phyloP scores from a whole-genome alignment of 92 coral and sea anemone species.

The Epizoanthus fatuus region DNA sequence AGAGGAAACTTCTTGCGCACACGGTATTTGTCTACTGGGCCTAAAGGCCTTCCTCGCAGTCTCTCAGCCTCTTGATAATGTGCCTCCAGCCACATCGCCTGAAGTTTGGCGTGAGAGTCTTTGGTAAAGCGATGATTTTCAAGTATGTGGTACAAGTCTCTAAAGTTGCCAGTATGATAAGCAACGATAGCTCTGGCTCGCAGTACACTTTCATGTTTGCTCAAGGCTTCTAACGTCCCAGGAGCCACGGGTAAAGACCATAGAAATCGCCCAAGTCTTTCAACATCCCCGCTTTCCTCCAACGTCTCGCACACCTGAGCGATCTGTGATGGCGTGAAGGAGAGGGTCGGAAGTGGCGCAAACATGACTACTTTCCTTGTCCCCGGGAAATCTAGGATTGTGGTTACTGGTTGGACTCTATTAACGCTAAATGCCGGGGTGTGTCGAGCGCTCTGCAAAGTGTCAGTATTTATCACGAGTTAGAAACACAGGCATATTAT shows the following conservation, averaged over 20 bases:
- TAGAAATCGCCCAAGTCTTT: constrained; percentile 97
- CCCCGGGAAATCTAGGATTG: constrained; percentile 29
- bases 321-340: constrained; percentile 97
- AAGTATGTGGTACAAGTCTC: constrained; percentile 97
- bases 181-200: constrained; percentile 99
- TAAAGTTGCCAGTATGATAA: constrained; percentile 98
- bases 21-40: constrained; percentile 99
- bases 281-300: constrained; percentile 99
- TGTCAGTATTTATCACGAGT: constrained; percentile 98
- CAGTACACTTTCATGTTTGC: constrained; percentile 99
- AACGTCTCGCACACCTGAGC: constrained; percentile 99
- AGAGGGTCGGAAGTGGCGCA: constrained; percentile 97
- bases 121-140: constrained; percentile 97
- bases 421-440: constrained; percentile 96
- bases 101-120: constrained; percentile 97
- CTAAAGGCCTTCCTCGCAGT: constrained; percentile 98
- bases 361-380: constrained; percentile 77
- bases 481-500: constrained; percentile 98
- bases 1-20: constrained; percentile 99
- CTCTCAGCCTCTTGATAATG: constrained; percentile 99
- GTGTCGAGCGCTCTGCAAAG: constrained; percentile 95
- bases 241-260: constrained; percentile 99
- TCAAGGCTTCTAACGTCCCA: constrained; percentile 96
- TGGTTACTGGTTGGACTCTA: constrained; percentile 79
- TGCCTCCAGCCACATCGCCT: constrained; percentile 99